Evolutionary conservation across 2,888 invertebrate genomes (phyloP).

Genomic region (Pristionchus japonicus): DNA sequence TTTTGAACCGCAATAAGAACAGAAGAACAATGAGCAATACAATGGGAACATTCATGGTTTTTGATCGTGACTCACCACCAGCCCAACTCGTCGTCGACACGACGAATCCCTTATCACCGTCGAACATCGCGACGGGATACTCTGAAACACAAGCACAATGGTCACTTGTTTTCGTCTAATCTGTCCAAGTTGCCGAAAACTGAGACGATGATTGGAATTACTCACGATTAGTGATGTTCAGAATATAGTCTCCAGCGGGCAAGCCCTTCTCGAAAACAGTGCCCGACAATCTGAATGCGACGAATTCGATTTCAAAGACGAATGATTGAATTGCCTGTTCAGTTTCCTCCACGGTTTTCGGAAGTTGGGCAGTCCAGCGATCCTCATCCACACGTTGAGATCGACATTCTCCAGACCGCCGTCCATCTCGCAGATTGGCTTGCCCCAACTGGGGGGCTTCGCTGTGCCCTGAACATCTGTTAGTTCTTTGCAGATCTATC

Average conservation of each 20-base stretch:
- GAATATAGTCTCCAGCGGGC: constrained; percentile 80
- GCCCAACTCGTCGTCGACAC: constrained; percentile 95
- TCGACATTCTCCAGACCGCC: constrained; percentile 98
- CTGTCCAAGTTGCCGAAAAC: no score
- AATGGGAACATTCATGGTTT: constrained; percentile 82
- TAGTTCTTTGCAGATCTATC: neutral
- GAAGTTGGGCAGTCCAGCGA: constrained; percentile 95
- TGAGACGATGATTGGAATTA: constrained; percentile 48
- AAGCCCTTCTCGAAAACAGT: constrained; percentile 83
- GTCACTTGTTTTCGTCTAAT: no score
- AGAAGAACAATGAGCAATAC: no score
- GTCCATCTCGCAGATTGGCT: constrained; percentile 86
- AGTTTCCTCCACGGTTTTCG: constrained; percentile 92
- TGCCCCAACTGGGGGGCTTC: constrained; percentile 89
- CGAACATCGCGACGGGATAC: constrained; percentile 91
- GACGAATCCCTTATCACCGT: constrained; percentile 94
- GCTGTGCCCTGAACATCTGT: constrained; percentile 69
- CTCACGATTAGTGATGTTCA: constrained; percentile 75
- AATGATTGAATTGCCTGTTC: constrained; percentile 80
- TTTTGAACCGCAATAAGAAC: no score
- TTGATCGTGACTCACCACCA: constrained; percentile 98
- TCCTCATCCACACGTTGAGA: constrained; percentile 99
- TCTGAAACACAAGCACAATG: constrained; percentile 73
- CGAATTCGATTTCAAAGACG: neutral
- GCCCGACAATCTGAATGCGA: neutral